A percentile compares a stretch with the other conserved stretches of the same genome.
Evolutionary conservation across 2,113 vertebrate species (phyloP).

Genomic region (Hepsetus odoe): DNA sequence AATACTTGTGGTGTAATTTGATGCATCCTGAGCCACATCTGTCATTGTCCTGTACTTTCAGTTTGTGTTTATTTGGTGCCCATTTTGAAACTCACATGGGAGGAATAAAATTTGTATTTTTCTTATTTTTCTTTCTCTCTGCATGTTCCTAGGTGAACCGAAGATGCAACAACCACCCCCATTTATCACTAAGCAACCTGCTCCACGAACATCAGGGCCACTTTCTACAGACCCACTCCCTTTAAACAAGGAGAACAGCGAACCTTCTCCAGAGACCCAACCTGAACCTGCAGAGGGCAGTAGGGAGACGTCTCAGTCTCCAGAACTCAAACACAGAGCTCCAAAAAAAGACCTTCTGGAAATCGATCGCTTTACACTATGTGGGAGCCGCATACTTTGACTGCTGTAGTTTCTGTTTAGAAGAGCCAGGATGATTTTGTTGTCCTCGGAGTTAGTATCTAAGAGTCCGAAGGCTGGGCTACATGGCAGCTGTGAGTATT

Average conservation of each 20-base stretch:
- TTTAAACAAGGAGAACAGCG: conserved; percentile 39
- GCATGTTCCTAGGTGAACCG: conserved; percentile 68
- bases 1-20: too few relatives aligned
- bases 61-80: too few relatives aligned
- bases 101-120: too few relatives aligned
- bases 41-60: too few relatives aligned
- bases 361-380: conserved; percentile 97
- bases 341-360: conserved; percentile 92
- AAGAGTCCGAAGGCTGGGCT: neutral
- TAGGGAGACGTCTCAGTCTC: conserved; percentile 63
- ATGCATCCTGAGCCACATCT: too few relatives aligned
- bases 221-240: conserved; percentile 30
- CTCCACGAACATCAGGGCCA: conserved; percentile 71
- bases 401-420: neutral
- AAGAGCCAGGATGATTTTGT: neutral
- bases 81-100: too few relatives aligned
- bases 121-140: too few relatives aligned
- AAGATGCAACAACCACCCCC: conserved; percentile 71
- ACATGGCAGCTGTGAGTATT: neutral
- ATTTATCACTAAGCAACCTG: conserved; percentile 83
- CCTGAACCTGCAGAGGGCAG: conserved; percentile 81
- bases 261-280: conserved; percentile 70
- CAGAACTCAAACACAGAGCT: conserved; percentile 83
- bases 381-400: conserved; percentile 86
- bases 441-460: neutral